Conservation (phyloP, 2,888 invertebrate genomes). For the Zygaena filipendulae region DNA sequence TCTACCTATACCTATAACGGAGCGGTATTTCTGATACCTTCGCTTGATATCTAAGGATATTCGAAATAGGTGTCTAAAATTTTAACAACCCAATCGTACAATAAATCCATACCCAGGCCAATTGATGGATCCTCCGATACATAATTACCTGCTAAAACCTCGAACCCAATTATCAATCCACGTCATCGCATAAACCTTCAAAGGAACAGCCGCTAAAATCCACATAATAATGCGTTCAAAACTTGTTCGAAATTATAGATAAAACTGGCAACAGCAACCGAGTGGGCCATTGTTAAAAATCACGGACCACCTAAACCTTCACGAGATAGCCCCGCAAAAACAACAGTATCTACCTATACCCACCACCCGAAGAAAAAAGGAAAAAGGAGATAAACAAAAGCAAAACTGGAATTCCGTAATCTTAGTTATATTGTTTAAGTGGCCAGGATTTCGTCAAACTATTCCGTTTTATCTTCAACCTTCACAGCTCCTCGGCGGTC, state of each 20-base stretch:
- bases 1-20: too few relatives aligned
- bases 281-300: conserved; percentile 56
- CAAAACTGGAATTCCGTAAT: too few relatives aligned
- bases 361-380: too few relatives aligned
- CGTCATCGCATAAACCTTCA: conserved; percentile 30
- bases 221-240: conserved; percentile 49
- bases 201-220: conserved; percentile 40
- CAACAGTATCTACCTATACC: conserved; percentile 36
- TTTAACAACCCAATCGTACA: too few relatives aligned
- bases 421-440: too few relatives aligned
- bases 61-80: too few relatives aligned
- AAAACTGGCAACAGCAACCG: conserved; percentile 54
- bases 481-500: conserved; percentile 58
- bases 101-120: too few relatives aligned
- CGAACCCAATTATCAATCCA: too few relatives aligned
- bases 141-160: too few relatives aligned
- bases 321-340: conserved; percentile 47
- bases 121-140: too few relatives aligned
- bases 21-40: too few relatives aligned
- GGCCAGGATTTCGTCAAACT: conserved; percentile 61
- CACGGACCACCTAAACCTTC: conserved; percentile 61
- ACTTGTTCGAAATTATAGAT: conserved; percentile 20
- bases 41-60: too few relatives aligned
- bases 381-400: conserved; percentile 43
- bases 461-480: conserved; percentile 57